Evolutionary conservation across 2,888 invertebrate genomes (phyloP), one percentile per base, ranked within the genome.

Genomic region (Sarcophaga carnaria): DNA sequence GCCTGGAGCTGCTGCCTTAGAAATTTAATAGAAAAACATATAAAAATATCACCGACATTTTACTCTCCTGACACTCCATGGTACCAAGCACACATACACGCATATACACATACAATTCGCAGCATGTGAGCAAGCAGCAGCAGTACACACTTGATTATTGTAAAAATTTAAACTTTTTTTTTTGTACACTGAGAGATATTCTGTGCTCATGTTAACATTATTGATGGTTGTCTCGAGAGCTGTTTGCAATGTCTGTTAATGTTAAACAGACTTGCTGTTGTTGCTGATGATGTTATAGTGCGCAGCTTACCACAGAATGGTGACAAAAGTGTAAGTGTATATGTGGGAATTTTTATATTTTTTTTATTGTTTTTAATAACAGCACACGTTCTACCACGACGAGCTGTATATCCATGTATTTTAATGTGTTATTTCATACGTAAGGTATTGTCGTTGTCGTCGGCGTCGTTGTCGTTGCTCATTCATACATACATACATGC

Each of bases 231-330:
- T 54, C 62, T 66, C 49, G 12, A 14, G 2, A 14, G 2, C 17
- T 4, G 54, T 17, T 54, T 54, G 4, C 17, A 37, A 2, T 8
- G 63, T 62, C 45, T 71, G 60, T 77, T 84, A 66, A 37, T 69
- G 62, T 49, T 69, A 72, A 5, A 14, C 72, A 66, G 60, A 80
- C 59, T 72, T 78, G 49, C 60, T 83, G 74, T 60, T 64, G 45
- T 63, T 74, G 63, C 47, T 70, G 67, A 63, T 74, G 59, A 47
- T 59, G 72, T 66, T 78, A 66, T 67, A 86, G 75, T 87, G 86
- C 86, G 86, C 86, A 87, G 83, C 86, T 87, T 87, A 87, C 86
- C 86, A 84, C 86, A 81, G 62, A 71, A 60, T 22, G 60, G 66
- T 72, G 60, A 37, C 60, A 45, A 22, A 22, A 63, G 59, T 67